Evolutionary conservation across 2,888 invertebrate species (phyloP), one percentile per base, ranked within the genome.

Genomic region (Habrosyne pyritoides): DNA sequence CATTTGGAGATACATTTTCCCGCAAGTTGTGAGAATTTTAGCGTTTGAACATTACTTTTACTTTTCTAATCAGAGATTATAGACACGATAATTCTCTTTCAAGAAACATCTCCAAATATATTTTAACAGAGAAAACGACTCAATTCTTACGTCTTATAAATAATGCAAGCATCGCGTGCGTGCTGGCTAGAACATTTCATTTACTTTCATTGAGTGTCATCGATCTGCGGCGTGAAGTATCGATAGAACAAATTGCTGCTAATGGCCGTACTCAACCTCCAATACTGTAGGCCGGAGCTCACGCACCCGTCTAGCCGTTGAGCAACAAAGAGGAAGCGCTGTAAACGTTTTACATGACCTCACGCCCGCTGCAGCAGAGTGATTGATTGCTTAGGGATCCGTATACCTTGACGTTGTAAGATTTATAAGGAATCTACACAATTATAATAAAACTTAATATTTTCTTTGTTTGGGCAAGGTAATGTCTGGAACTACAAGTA

Each of bases 291-390:
- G 75, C 76, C 72, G 69, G 57, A 51, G 49, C 33, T 22, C 24
- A 59, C 53, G 57, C 52, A 53, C 42, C 18, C 42, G 36, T 5
- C 36, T 14, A n/a, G 36, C 10, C 47, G 61, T 77, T 78, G 65
- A 57, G 73, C 61, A 79, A 79, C 59, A n/a, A 52, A 53, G 54
- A 74, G 74, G 75, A 77, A 71, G 63, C 60, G 14, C 53, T 47
- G 53, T 53, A 54, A 52, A 52, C 52, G 36, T 52, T 52, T 22
- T 22, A 36, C 36, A 42, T 42, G 33, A 42, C 52, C 52, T 52
- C 52, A 42, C 36, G 42, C 52, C 52, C 22, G 21, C 30, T 21
- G 21, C 28, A 24, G 49, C 49, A 2, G 10, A 22, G 22, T 52
- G 36, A 42, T 52, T n/a, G 21, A 50, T 28, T 3, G 21, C 50